Evolutionary conservation across 2,113 vertebrate genomes (phyloP), one percentile per base, ranked within the genome.

Genomic region (Zapornia atra): DNA sequence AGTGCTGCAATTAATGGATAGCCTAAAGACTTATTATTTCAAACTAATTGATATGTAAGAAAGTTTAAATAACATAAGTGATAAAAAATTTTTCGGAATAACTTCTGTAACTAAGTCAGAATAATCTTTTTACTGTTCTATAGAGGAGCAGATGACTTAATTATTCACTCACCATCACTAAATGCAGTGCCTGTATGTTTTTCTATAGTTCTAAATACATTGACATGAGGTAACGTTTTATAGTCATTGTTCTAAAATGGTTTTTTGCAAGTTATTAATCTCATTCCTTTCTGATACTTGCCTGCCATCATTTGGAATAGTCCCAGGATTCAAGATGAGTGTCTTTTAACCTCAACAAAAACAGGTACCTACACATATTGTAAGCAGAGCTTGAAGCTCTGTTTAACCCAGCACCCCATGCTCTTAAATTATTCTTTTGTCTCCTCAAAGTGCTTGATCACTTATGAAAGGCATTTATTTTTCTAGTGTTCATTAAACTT

Each of bases 1-100:
- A 78, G 97, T 88, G 96, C 95, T 97, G 98, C 98, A 98, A 98
- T 98, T 98, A 98, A 96, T 97, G 94, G 98, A 98, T 98, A 98
- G 98, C 98, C 98, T 98, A 98, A 98, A 98, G 98, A 97, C 97
- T 98, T 98, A 98, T 98, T 98, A 98, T 98, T 98, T 98, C 97
- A 97, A 98, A 98, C 96, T 98, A 98, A 98, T 98, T 98, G 98
- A 97, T 98, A 90, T 98, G 97, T 97, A 97, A 97, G 95, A 95
- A 97, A 97, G 97, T 97, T 98, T 98, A 98, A 98, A 97, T 98
- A 98, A 98, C 97, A 40, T 57, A 81, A 95, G 88, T 31, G 93
- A 82, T 92, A 96, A 82, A 86, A 95, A 97, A 48, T 92, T 96
- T 91, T 94, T 96, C 96, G 94, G 94, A 97, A 93, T 90, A 95